Conservation (phyloP, 2,113 vertebrate species). For the Tetrax tetrax region DNA sequence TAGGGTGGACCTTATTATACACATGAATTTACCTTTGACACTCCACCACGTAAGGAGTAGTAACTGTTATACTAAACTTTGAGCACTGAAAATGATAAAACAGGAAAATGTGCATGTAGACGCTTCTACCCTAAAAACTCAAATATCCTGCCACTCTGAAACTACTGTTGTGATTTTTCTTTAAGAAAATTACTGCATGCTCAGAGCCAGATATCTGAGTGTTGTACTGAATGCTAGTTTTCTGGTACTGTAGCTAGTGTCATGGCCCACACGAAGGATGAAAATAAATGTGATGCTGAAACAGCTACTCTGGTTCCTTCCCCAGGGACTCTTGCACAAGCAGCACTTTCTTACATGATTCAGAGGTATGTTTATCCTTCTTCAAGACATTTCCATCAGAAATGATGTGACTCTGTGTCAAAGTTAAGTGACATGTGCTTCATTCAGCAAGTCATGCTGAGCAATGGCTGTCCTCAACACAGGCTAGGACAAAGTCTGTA, state of each 20-base stretch:
- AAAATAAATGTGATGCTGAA: background rate
- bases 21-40: background rate
- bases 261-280: background rate
- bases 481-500: background rate
- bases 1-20: background rate
- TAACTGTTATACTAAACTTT: background rate
- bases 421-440: background rate
- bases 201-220: background rate
- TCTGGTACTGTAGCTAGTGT: background rate
- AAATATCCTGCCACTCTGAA: background rate
- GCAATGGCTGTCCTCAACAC: background rate
- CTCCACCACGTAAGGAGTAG: background rate
- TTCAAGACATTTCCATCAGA: background rate
- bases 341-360: background rate
- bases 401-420: background rate
- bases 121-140: too few species aligned
- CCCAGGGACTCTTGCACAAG: background rate
- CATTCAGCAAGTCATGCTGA: background rate
- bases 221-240: background rate
- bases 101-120: background rate
- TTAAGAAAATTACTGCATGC: background rate
- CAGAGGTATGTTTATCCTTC: background rate
- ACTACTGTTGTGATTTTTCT: background rate
- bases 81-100: background rate
- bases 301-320: background rate